Conservation (phyloP, 2,797 vertebrate genomes). For the Microchirus variegatus region DNA sequence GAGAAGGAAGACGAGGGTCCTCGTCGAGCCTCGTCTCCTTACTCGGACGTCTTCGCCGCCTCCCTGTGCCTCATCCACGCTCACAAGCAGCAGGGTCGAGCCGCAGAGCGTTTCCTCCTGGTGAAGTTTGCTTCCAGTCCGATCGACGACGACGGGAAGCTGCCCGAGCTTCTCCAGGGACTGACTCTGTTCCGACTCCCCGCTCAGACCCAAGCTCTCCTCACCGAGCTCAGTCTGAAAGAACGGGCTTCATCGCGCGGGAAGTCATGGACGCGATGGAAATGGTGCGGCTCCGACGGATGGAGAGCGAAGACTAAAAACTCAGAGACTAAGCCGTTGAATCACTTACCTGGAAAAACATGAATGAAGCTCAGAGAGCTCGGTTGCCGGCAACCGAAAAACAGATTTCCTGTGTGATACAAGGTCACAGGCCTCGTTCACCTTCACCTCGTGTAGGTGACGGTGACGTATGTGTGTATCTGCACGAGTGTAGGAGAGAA, state of each 20-base stretch:
- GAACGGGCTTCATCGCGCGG: conserved; percentile 6
- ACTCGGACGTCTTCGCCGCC: conserved; percentile 83
- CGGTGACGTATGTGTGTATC: too few species aligned
- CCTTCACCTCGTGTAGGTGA: too few species aligned
- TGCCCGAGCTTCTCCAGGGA: conserved; percentile 78
- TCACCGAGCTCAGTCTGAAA: conserved; percentile 72
- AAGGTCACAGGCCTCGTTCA: too few species aligned
- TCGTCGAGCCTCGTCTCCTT: conserved; percentile 14
- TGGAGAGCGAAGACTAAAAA: conserved; percentile 12
- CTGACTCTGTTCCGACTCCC: conserved; percentile 84
- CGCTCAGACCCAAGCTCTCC: conserved; percentile 76
- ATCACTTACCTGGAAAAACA: background rate
- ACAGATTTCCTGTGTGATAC: too few species aligned
- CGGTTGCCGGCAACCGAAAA: too few species aligned
- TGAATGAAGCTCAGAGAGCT: conserved; percentile 2
- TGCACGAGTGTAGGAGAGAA: too few species aligned
- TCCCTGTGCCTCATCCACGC: conserved; percentile 81
- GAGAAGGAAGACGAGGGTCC: background rate
- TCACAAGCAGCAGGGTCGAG: conserved; percentile 66
- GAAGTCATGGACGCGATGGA: conserved; percentile 22
- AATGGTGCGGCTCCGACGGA: background rate
- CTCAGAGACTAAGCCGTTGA: conserved; percentile 1
- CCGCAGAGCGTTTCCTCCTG: conserved; percentile 77
- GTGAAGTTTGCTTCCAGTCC: conserved; percentile 78
- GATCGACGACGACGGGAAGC: conserved; percentile 3